Base-by-base conservation (phyloP, 2,113 vertebrate genomes). In the Lagopus muta region DNA sequence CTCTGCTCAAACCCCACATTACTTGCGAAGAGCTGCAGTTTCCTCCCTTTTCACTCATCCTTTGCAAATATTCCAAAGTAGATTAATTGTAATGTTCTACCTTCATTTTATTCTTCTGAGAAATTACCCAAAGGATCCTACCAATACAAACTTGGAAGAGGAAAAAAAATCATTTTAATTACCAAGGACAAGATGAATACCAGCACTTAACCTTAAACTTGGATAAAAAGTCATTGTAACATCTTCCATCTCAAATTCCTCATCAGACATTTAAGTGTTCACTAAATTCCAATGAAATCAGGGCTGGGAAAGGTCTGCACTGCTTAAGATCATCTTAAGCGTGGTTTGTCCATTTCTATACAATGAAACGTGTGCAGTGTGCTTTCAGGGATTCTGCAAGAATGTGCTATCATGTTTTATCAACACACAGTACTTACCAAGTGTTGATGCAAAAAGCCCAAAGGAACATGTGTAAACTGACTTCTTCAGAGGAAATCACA, bases 401-500 rank as follows among this genome's bases (percentile, higher is more conserved):
- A 71, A 83, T 34, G 21, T 66, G 69, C 85, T 87, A 80, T 88
- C 83, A 2, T 58, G 58, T 69, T 92, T 86, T 76, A 95, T 70
- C 91, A 90, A 83, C 81, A 75, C 65, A 50, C 27, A 61, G 40
- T 15, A 17, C 79, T 93, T 55, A 50, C 0, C 38, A 62, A 62
- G 57, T 80, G 90, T 81, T 80, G 91, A 91, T 89, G 91, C 73
- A 91, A 74, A 92, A 86, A 93, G 73, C 94, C 85, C 93, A 48
- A 62, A 91, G 92, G 94, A 91, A 82, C 73, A 43, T 12, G 50
- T 88, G 86, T 76, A 93, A 92, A 88, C 85, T 5, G 10, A 50
- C 75, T 91, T 89, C 86, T 78, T 61, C 62, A 80, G 82, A 81
- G 80, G 83, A 92, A 83, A 75, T 72, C 19, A 15, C 2, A 19